Evolutionary conservation across 2,797 vertebrate species (phyloP), one percentile per base, ranked within the genome.

Genomic region (Chelonia mydas): DNA sequence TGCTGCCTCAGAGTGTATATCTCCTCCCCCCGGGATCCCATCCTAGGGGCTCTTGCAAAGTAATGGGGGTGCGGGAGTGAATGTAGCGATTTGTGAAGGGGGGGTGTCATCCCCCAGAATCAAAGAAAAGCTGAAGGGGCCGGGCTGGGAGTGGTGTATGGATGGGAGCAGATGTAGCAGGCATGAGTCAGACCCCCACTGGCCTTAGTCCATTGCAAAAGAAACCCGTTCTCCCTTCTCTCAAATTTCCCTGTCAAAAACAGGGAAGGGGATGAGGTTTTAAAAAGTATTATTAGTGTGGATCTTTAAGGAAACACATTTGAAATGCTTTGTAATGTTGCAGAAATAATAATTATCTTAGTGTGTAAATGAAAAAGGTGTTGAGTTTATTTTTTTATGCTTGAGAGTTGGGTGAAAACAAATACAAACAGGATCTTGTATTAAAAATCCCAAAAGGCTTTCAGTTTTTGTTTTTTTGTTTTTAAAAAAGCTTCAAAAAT

Each of bases 91-190:
- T 86, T 96, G 94, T 90, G 91, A 95, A 95, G 96, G 84, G 88
- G 91, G 89, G 89, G 92, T 83, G 94, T 37, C 65, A 68, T 17
- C 6, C 92, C 92, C 97, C 55, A 96, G 84, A 51, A 83, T 95
- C 94, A 95, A 97, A 95, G 98, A 97, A 97, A 98, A 98, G 98
- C 98, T 98, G 65, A 98, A 97, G 98, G 98, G 98, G 98, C 93
- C 41, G 45, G 96, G 96, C 97, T 98, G 96, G 98, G 97, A 84
- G 95, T 80, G 94, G 95, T 95, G 97, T 96, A 95, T 95, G 97
- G 97, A 95, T 94, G 93, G 97, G 68, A 55, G 61, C 80, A 79
- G 61, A 68, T 68, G 65, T 19, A 68, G n/a, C 19, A 68, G 65
- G 19, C 33, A 68, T 37, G 65, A 68, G 65, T 68, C 65, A 68